Percentiles rank a stretch among this genome's conserved stretches.
phyloP scores from a whole-genome alignment of 2,888 invertebrate species.

The Pseudolycoriella hygida region DNA sequence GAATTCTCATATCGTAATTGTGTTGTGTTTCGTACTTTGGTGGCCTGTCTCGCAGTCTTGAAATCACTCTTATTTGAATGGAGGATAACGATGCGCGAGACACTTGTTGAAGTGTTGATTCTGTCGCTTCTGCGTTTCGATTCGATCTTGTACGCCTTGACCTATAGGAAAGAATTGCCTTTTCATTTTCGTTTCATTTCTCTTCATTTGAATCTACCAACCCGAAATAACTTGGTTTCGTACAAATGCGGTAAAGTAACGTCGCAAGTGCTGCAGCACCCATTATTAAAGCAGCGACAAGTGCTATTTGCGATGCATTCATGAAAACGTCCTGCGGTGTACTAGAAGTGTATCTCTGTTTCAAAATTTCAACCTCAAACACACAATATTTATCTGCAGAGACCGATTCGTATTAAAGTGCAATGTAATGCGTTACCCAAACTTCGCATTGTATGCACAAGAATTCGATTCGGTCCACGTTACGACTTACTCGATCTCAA shows the following conservation, averaged over 20 bases:
- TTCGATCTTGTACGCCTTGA: not conserved
- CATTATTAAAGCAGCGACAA: slow-evolving; percentile 16
- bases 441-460: too few species aligned
- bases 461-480: too few species aligned
- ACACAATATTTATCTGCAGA: not conserved
- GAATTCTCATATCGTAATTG: slow-evolving; percentile 6
- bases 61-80: slow-evolving; percentile 14
- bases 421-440: too few species aligned
- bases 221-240: slow-evolving; percentile 13
- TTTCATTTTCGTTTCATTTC: not conserved
- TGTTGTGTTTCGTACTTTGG: slow-evolving; percentile 13
- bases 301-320: slow-evolving; percentile 15
- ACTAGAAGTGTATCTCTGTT: too few species aligned
- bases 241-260: slow-evolving; percentile 15
- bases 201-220: slow-evolving; percentile 8
- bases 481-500: too few species aligned
- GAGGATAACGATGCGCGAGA: slow-evolving; percentile 14
- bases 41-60: slow-evolving; percentile 15
- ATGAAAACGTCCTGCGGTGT: too few species aligned
- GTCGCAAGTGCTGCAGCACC: slow-evolving; percentile 15
- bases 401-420: too few species aligned
- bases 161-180: not conserved
- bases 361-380: slow-evolving; percentile 6
- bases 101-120: not conserved
- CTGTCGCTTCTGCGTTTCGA: not conserved